These are phyloP conservation scores for Nebria ingens DNA, from an alignment of 1,140 invertebrate genomes.

Conservation along the genomic window DNA sequence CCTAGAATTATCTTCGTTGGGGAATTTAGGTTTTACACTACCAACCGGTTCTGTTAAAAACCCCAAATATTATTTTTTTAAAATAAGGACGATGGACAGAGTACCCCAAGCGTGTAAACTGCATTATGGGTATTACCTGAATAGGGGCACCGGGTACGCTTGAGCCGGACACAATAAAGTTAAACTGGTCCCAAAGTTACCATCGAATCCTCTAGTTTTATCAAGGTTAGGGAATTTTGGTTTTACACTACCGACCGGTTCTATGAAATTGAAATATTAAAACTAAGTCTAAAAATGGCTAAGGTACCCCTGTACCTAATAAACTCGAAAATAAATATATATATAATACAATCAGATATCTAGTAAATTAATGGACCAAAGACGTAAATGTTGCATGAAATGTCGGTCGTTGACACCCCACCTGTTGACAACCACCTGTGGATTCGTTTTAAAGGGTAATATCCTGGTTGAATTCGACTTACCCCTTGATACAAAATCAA, in stretches of 20 bases:
- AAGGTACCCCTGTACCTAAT: neutral
- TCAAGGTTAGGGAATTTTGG: conserved; percentile 42
- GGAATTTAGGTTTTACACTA: conserved; percentile 51
- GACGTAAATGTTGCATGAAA: too few species aligned
- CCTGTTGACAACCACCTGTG: too few species aligned
- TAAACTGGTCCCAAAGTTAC: conserved; percentile 29
- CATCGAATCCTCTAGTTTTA: conserved; percentile 27
- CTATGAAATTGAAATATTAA: conserved; percentile 27
- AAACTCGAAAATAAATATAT: too few species aligned
- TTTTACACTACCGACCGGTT: conserved; percentile 43
- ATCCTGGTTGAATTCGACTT: too few species aligned
- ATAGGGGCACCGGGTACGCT: conserved; percentile 50
- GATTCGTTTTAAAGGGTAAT: too few species aligned
- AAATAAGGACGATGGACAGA: conserved; percentile 11
- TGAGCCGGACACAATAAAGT: conserved; percentile 53
- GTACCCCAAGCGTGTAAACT: too few species aligned
- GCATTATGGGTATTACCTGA: conserved; percentile 47
- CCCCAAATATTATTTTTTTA: conserved; percentile 20
- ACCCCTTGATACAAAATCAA: too few species aligned
- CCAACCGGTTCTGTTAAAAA: conserved; percentile 36
- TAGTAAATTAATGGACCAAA: too few species aligned
- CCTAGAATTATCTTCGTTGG: conserved; percentile 51
- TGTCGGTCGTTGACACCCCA: too few species aligned
- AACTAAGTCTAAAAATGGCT: too few species aligned
- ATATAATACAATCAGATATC: too few species aligned